Evolutionary conservation across 2,797 vertebrate species (phyloP).

Genomic region (Spinus pinus): DNA sequence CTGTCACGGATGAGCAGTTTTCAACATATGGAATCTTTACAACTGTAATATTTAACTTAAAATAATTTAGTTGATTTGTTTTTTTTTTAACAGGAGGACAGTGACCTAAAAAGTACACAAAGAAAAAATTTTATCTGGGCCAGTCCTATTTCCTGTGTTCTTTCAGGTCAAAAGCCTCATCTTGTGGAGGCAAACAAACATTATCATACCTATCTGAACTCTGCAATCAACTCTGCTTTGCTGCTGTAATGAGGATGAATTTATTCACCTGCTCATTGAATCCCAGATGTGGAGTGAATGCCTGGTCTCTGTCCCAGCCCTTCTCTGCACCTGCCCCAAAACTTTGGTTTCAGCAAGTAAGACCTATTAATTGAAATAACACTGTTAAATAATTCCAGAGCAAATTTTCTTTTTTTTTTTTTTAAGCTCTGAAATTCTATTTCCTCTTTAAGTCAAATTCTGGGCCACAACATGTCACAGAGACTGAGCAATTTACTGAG

Average conservation of each 20-base stretch:
- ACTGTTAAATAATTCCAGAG: not conserved
- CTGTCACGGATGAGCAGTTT: not conserved
- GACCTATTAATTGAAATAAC: not conserved
- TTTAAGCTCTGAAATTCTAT: not conserved
- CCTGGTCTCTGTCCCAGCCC: not conserved
- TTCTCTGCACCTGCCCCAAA: not conserved
- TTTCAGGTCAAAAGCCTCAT: not conserved
- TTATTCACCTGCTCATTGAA: not conserved
- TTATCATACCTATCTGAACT: not conserved
- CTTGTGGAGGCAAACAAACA: not conserved
- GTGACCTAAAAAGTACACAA: not conserved
- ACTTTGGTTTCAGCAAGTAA: not conserved
- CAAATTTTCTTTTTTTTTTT: not conserved
- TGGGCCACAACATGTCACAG: not conserved
- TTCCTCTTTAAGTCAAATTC: not conserved
- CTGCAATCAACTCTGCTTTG: not conserved
- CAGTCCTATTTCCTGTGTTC: not conserved
- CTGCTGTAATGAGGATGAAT: not conserved
- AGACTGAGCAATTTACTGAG: not conserved
- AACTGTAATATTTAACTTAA: not conserved
- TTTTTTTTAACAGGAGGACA: not conserved
- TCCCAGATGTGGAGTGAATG: not conserved
- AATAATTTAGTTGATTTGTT: not conserved
- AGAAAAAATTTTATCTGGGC: not conserved
- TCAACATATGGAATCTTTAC: not conserved